Base-by-base conservation (phyloP, 2,113 vertebrate genomes). In the Sclerurus mexicanus region DNA sequence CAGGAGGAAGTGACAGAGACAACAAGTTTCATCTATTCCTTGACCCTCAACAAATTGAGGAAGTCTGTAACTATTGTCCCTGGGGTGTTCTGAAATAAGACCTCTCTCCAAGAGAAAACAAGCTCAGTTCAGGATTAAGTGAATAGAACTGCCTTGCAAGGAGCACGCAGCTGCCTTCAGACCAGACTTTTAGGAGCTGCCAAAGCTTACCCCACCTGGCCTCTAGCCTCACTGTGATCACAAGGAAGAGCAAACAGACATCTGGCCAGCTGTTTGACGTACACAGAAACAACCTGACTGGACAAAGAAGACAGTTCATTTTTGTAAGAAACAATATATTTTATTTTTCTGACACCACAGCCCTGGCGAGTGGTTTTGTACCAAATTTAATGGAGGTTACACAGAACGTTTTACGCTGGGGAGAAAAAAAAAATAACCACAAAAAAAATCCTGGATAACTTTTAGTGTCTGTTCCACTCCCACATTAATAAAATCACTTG, bases 341-440 rank as follows among this genome's bases (percentile, higher is more conserved):
- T 99, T 99, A 99, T 99, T 99, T 99, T 99, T 99, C 99, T 99
- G 99, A 99, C 99, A 99, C 99, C 99, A 99, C 99, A 99, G 99
- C 98, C 98, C 98, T 98, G 98, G 98, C 98, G 95, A 99, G 98
- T 99, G 98, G 98, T 99, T 99, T 98, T 99, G 99, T 99, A 99
- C 99, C 99, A 99, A 99, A 99, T 99, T 98, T 99, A 99, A 99
- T 99, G 99, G 98, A 99, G 98, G 99, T 99, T 99, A 99, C 99
- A 99, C 99, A 99, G 99, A 99, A 99, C 99, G 98, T 99, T 99
- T 99, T 99, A 99, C 98, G 99, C 98, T 98, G 98, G 97, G 98
- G 97, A 97, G 96, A 98, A 98, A 98, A 99, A 99, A 98, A 99
- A 97, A 98, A 97, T 90, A 97, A 95, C 72, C 94, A 98, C 98